Conservation (phyloP, 2,888 invertebrate genomes). For the Cantharis rufa region DNA sequence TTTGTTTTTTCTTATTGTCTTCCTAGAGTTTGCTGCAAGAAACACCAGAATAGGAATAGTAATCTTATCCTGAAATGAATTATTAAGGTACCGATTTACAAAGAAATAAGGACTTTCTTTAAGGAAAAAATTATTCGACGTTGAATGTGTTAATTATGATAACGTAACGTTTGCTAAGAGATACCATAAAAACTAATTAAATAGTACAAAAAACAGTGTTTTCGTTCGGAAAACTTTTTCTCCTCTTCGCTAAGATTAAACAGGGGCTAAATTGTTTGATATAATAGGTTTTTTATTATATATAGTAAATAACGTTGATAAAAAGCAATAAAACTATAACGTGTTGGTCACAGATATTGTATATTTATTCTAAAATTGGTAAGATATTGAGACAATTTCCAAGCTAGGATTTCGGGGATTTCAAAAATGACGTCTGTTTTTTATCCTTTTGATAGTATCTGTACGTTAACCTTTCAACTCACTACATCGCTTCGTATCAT, state of each 20-base stretch:
- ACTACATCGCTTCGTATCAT: constrained; percentile 32
- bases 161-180: constrained; percentile 1
- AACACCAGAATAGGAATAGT: constrained; percentile 57
- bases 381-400: constrained; percentile 32
- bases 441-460: constrained; percentile 26
- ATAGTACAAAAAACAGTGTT: not conserved
- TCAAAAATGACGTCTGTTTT: constrained; percentile 30
- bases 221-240: not conserved
- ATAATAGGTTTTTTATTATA: not conserved
- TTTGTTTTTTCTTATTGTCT: constrained; percentile 55
- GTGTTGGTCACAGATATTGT: constrained; percentile 29
- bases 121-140: constrained; percentile 29
- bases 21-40: constrained; percentile 54
- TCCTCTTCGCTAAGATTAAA: not conserved
- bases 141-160: constrained; percentile 25
- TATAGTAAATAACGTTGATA: constrained; percentile 4
- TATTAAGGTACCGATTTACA: constrained; percentile 53
- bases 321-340: constrained; percentile 27
- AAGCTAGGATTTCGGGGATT: constrained; percentile 29
- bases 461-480: constrained; percentile 28
- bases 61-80: constrained; percentile 55
- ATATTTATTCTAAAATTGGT: constrained; percentile 32
- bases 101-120: constrained; percentile 40
- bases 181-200: not conserved
- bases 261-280: constrained; percentile 7